phyloP scores from a whole-genome alignment of 2,888 invertebrate genomes.

The Acleris laterana region DNA sequence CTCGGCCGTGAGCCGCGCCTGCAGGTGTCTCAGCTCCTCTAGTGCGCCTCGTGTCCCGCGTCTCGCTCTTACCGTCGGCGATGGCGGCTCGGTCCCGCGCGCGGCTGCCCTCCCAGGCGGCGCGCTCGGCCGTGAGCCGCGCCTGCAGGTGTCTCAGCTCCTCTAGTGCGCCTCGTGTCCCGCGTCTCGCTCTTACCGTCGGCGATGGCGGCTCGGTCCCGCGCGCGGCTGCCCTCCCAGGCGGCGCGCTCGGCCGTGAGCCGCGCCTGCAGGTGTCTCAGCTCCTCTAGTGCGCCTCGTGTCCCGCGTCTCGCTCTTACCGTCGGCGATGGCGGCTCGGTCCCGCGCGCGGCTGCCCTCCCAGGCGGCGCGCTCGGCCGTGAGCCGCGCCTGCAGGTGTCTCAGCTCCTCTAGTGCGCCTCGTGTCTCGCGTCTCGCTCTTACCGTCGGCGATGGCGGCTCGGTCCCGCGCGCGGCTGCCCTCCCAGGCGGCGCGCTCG shows the following conservation, averaged over 20 bases:
- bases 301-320: slow-evolving; percentile 70
- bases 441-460: slow-evolving; percentile 57
- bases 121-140: slow-evolving; percentile 90
- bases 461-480: slow-evolving; percentile 84
- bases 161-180: slow-evolving; percentile 96
- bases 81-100: slow-evolving; percentile 69
- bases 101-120: slow-evolving; percentile 90
- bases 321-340: slow-evolving; percentile 55
- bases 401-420: slow-evolving; percentile 96
- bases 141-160: slow-evolving; percentile 96
- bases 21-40: slow-evolving; percentile 87
- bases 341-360: slow-evolving; percentile 87
- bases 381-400: slow-evolving; percentile 94
- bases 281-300: slow-evolving; percentile 97
- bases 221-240: slow-evolving; percentile 90
- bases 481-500: slow-evolving; percentile 91
- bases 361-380: slow-evolving; percentile 90
- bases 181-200: slow-evolving; percentile 52
- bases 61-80: slow-evolving; percentile 49
- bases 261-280: slow-evolving; percentile 95
- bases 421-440: slow-evolving; percentile 86
- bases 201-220: slow-evolving; percentile 57
- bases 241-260: slow-evolving; percentile 90
- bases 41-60: slow-evolving; percentile 88
- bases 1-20: slow-evolving; percentile 92